Base-by-base conservation (phyloP, 1,140 invertebrate species). In the Micrasema longulum region DNA sequence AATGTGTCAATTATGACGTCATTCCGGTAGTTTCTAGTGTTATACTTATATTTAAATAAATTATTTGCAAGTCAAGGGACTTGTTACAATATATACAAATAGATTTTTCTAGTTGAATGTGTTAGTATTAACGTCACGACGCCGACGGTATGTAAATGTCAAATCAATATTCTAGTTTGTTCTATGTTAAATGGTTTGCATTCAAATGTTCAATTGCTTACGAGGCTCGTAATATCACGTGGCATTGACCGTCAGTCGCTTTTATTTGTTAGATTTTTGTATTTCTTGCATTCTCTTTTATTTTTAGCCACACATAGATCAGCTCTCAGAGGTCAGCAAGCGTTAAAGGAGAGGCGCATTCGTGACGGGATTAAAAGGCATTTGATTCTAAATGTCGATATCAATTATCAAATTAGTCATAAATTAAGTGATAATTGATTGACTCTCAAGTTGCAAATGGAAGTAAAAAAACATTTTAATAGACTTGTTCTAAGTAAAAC, bases 191-290 rank as follows among this genome's bases (percentile, higher is more conserved):
- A 41, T 22, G 31, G 55, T 18, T 18, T 36, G 55, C 55, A 60
- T 60, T 38, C 36, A 60, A 60, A 60, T 60, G 31, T 38, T 38
- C 26, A 31, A 14, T 53, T 14, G 18, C 45, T 48, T 16, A 48
- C 45, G 45, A 18, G 55, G 12, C 36, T 35, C 38, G 36, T 38
- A 41, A 38, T 38, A 36, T 16, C 7, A 14, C n/a, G 35, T 31
- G 55, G 36, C 55, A 60, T 60, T 60, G 55, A 60, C 55, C 55
- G 55, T 20, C 55, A 38, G 55, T 36, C 31, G 16, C 14, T 36
- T 18, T 57, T 57, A 31, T 52, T 20, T 18, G 16, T 60, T 60
- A 41, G n/a, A 11, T 60, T 60, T 36, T 36, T 57, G 26, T 57
- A 16, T 20, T 60, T 60, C 31, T 41, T 22, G 26, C 26, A 31